Percentiles rank a stretch among this genome's conserved stretches.
phyloP scores from a whole-genome alignment of 37 sponge, comb jelly and placozoan species.

The Haliclona indistincta region DNA sequence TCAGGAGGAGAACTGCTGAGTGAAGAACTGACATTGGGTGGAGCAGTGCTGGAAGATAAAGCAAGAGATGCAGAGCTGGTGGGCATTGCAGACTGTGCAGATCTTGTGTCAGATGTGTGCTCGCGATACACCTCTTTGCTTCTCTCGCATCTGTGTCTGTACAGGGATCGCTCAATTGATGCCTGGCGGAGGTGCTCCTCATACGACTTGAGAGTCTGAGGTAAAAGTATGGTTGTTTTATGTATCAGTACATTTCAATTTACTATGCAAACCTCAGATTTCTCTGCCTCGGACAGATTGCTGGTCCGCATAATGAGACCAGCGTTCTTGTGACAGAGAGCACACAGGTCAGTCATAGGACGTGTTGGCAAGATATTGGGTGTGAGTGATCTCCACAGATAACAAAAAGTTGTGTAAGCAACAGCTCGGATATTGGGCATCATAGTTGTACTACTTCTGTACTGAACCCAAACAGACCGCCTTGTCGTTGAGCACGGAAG shows the following conservation, averaged over 20 bases:
- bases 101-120: not conserved
- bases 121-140: not conserved
- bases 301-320: constrained; percentile 10
- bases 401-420: constrained; percentile 24
- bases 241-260: no score
- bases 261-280: constrained; percentile 20
- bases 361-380: constrained; percentile 34
- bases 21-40: no score
- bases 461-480: constrained; percentile 33
- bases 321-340: constrained; percentile 56
- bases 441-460: constrained; percentile 8
- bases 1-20: no score
- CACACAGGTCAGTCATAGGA: constrained; percentile 55
- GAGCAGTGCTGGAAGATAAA: no score
- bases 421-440: constrained; percentile 16
- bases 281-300: constrained; percentile 38
- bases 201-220: not conserved
- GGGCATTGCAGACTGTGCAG: not conserved
- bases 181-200: constrained; percentile 33
- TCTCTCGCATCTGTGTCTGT: not conserved
- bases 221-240: no score
- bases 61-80: no score
- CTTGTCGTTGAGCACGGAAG: constrained; percentile 49
- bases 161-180: constrained; percentile 10
- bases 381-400: constrained; percentile 31